A percentile compares a stretch with the other conserved stretches of the same genome.
Conservation (phyloP, 2,113 vertebrate genomes). For the Corydoras sp. region DNA sequence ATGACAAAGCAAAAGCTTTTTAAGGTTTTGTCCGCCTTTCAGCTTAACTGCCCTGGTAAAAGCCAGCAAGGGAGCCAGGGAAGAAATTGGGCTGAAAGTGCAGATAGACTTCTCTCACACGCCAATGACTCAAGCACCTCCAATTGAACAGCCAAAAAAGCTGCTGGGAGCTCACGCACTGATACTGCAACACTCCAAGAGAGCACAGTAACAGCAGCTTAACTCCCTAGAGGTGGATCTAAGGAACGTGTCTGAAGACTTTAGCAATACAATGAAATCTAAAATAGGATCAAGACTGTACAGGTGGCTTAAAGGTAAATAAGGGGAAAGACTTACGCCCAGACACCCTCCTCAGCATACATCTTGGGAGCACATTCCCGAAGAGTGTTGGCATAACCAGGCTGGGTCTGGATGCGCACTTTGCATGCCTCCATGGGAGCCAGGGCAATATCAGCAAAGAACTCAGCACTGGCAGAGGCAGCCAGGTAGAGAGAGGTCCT, state of each 20-base stretch:
- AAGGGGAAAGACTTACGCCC: constrained; percentile 78
- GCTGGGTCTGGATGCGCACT: constrained; percentile 95
- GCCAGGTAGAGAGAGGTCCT: constrained; percentile 93
- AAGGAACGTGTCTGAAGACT: constrained; percentile 69
- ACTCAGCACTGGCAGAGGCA: constrained; percentile 97
- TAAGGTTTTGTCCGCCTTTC: constrained; percentile 65
- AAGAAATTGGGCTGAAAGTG: constrained; percentile 58
- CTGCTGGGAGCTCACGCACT: constrained; percentile 68
- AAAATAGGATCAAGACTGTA: not conserved
- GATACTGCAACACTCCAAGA: constrained; percentile 64
- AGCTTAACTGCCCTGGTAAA: constrained; percentile 63
- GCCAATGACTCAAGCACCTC: constrained; percentile 91
- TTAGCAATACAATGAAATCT: not conserved
- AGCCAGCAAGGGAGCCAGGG: constrained; percentile 38
- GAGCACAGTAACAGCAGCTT: constrained; percentile 63
- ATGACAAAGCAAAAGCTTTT: not conserved
- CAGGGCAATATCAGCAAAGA: constrained; percentile 97
- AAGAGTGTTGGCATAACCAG: constrained; percentile 92
- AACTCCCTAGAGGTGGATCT: constrained; percentile 85
- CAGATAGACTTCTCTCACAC: constrained; percentile 81
- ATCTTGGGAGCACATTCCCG: constrained; percentile 91
- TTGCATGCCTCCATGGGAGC: constrained; percentile 98
- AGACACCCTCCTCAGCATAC: constrained; percentile 89
- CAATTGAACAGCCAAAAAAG: constrained; percentile 77
- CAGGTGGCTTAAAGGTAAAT: not conserved